Base-by-base conservation (phyloP, 2,888 invertebrate species). In the Drosophila niveifrons region DNA sequence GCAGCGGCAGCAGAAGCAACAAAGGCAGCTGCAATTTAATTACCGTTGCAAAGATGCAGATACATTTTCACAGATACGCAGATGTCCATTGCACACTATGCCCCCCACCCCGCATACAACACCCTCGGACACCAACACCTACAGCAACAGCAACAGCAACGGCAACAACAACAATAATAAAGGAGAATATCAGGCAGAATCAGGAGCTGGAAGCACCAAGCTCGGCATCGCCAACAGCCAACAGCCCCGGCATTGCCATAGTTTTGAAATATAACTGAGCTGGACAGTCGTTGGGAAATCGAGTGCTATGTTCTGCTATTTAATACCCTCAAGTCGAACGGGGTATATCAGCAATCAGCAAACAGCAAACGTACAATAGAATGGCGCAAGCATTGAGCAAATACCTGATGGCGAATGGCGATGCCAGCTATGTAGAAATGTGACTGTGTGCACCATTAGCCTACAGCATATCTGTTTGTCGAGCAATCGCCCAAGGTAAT, bases 11-110 rank as follows among this genome's bases (percentile, higher is more conserved):
- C 62, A 13, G n/a, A 36, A 47, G 8, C 59, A 48, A 23, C 55
- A 34, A 72, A 71, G 64, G 66, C 71, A 83, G 75, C 73, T 75
- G 80, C 88, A 87, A 82, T 84, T 84, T 85, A 84, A 84, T 84
- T 84, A 84, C 83, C 75, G 73, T 75, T 75, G 70, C 74, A 76
- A 62, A 77, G 75, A 67, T 52, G 69, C 71, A 75, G 56, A 62
- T 61, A 59, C 53, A 56, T 50, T 52, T 55, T 48, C 55, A 28
- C 29, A 70, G 61, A 70, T 70, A 58, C 62, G 34, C 70, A 71
- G 59, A 59, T 71, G 76, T 31, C 48, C 66, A 58, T 69, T 23
- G 23, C 23, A 6, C 23, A 56, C 65, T n/a, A n/a, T n/a, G n/a
- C n/a, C n/a, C n/a, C n/a, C n/a, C n/a, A 43, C 17, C 66, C 56